These are phyloP conservation scores for Rhimphoctona megacephalus DNA, from an alignment of 2,888 invertebrate species.

Conservation along the genomic window DNA sequence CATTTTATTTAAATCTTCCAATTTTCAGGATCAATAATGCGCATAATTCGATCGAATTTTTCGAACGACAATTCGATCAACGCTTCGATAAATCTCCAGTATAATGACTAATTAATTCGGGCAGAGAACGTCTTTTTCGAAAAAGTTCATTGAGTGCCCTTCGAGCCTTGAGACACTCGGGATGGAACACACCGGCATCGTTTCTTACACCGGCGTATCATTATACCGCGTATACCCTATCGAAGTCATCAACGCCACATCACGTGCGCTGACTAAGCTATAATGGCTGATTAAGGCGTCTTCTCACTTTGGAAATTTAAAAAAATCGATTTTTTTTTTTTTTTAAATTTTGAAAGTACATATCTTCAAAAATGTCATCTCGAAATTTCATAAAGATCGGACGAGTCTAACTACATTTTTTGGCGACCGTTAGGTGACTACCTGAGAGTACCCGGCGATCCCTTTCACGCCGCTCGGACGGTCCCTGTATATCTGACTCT, in stretches of 20 bases:
- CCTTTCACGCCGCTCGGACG: no score
- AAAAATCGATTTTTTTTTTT: no score
- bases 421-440: no score
- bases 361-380: no score
- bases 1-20: no score
- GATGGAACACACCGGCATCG: not conserved
- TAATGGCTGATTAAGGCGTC: slow-evolving; percentile 59
- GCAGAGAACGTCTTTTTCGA: not conserved
- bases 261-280: slow-evolving; percentile 55
- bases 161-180: slow-evolving; percentile 4
- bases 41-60: not conserved
- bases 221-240: slow-evolving; percentile 22
- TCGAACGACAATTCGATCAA: not conserved
- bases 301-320: no score
- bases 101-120: not conserved
- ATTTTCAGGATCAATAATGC: not conserved
- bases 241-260: slow-evolving; percentile 52
- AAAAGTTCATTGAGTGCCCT: slow-evolving; percentile 21
- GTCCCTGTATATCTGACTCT: no score
- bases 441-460: no score
- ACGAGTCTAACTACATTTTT: no score
- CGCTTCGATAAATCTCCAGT: not conserved
- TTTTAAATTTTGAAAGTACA: no score
- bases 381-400: no score
- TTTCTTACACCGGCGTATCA: slow-evolving; percentile 11